These are phyloP conservation scores for Catalaphyllia jardinei DNA, from an alignment of 64 coral and sea anemone genomes.

Conservation along the genomic window DNA sequence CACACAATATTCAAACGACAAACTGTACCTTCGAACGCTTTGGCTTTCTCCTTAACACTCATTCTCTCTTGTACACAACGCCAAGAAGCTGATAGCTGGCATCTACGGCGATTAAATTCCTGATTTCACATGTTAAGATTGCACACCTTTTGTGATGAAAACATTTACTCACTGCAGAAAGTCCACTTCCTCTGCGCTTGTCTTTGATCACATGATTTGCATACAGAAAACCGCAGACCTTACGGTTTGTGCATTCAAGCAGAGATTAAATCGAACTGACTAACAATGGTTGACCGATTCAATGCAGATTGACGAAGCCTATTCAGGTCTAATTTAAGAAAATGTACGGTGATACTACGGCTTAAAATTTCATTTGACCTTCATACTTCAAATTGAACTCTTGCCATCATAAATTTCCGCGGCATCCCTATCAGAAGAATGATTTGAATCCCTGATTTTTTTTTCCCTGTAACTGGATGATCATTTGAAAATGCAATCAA, in stretches of 20 bases:
- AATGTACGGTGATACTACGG: too few species aligned
- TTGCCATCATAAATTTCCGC: too few species aligned
- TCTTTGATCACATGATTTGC: constrained; percentile 42
- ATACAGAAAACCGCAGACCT: constrained; percentile 25
- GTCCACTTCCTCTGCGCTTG: constrained; percentile 9
- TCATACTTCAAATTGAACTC: too few species aligned
- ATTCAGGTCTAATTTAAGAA: too few species aligned
- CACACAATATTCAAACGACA: neutral
- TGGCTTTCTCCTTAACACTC: constrained; percentile 30
- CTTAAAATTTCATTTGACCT: too few species aligned
- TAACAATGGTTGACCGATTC: too few species aligned
- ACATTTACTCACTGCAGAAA: neutral
- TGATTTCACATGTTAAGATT: neutral
- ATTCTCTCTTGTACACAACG: neutral
- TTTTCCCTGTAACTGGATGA: too few species aligned
- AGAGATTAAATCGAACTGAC: too few species aligned
- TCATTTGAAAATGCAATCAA: too few species aligned
- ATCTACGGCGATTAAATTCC: neutral
- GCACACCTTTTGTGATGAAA: neutral
- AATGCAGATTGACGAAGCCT: too few species aligned
- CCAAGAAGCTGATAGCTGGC: neutral
- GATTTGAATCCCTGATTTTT: too few species aligned
- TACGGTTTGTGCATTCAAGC: neutral
- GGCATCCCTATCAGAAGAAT: too few species aligned
- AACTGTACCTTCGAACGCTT: constrained; percentile 28